phyloP scores from a whole-genome alignment of 2,888 invertebrate genomes.

The Nomada fabriciana region DNA sequence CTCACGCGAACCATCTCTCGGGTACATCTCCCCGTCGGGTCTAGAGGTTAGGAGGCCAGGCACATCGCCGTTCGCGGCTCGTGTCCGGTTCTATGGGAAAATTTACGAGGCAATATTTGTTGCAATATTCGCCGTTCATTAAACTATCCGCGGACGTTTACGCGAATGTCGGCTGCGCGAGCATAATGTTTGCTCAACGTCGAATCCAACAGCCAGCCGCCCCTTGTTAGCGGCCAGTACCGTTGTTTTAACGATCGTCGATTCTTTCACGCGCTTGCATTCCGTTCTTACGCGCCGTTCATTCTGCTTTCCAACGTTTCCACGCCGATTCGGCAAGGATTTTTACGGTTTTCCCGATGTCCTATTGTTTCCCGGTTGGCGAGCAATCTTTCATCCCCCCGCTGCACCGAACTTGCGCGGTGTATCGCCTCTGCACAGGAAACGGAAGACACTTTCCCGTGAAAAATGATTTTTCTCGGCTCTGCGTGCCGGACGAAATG shows the following conservation, averaged over 20 bases:
- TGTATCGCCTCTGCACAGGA: too few species aligned
- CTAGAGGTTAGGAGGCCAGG: slow-evolving; percentile 70
- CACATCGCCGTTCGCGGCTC: slow-evolving; percentile 53
- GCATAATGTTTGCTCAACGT: slow-evolving; percentile 15
- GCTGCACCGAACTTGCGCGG: too few species aligned
- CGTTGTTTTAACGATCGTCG: slow-evolving; percentile 33
- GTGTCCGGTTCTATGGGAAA: slow-evolving; percentile 57
- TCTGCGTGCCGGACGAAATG: too few species aligned
- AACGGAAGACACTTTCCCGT: too few species aligned
- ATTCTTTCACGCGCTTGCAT: slow-evolving; percentile 26
- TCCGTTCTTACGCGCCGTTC: slow-evolving; percentile 13
- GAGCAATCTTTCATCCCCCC: neutral
- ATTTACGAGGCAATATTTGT: slow-evolving; percentile 45
- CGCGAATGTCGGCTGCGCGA: neutral
- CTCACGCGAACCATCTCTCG: slow-evolving; percentile 58
- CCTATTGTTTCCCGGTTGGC: neutral
- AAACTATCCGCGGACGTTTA: slow-evolving; percentile 6
- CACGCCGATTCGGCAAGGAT: neutral
- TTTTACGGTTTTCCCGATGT: neutral
- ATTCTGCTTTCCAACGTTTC: neutral
- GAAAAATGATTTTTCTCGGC: too few species aligned
- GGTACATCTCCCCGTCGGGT: slow-evolving; percentile 48
- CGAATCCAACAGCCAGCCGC: neutral
- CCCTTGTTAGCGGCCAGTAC: slow-evolving; percentile 36
- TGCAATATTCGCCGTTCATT: slow-evolving; percentile 27